Conservation (phyloP, 2,797 vertebrate genomes). For the Schizopygopsis malacanthus region DNA sequence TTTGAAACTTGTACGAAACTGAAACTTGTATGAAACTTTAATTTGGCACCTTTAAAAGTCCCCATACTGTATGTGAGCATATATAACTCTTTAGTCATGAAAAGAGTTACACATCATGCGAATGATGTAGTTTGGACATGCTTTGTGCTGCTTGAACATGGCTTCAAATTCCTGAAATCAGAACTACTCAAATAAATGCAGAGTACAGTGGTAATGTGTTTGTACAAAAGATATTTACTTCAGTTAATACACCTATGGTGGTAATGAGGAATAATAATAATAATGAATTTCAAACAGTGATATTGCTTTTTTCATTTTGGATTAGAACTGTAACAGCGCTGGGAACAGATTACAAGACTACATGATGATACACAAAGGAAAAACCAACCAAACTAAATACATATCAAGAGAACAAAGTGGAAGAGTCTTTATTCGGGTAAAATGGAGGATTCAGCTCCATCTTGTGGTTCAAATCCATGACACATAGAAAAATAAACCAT, state of each 20-base stretch:
- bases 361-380: conserved; percentile 78
- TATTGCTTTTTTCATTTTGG: conserved; percentile 94
- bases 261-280: conserved; percentile 89
- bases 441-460: conserved; percentile 74
- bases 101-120: background rate
- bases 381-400: conserved; percentile 59
- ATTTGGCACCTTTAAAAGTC: background rate
- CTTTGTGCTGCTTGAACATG: background rate
- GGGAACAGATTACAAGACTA: conserved; percentile 85
- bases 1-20: too few species aligned
- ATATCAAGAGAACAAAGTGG: conserved; percentile 68
- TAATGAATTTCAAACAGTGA: conserved; percentile 93
- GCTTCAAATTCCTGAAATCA: background rate
- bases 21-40: background rate
- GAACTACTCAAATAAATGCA: conserved; percentile 77
- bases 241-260: conserved; percentile 95
- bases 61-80: background rate
- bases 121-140: background rate
- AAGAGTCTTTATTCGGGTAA: conserved; percentile 69
- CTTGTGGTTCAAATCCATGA: conserved; percentile 56
- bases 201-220: conserved; percentile 83
- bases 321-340: conserved; percentile 92
- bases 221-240: conserved; percentile 98
- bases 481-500: conserved; percentile 65
- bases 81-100: background rate